Conservation (phyloP, 2,888 invertebrate genomes). For the Pachydiplax longipennis region DNA sequence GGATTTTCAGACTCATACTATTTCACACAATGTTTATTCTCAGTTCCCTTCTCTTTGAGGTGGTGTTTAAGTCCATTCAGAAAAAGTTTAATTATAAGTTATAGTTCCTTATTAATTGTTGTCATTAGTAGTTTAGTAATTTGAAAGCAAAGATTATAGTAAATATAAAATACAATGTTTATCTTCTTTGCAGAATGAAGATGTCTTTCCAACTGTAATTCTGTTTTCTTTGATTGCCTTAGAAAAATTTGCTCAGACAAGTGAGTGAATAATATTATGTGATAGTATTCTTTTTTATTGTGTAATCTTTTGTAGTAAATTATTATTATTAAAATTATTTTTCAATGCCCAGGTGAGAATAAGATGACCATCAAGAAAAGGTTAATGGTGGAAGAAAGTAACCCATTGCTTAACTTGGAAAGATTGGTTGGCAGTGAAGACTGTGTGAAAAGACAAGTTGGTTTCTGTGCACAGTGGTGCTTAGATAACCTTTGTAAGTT, state of each 20-base stretch:
- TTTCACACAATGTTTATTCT: too few relatives aligned
- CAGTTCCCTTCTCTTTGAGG: too few relatives aligned
- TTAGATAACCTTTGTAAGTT: conserved; percentile 87
- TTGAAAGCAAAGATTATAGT: neutral
- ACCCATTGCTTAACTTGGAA: conserved; percentile 77
- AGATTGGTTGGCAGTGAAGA: conserved; percentile 68
- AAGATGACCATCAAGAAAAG: conserved; percentile 77
- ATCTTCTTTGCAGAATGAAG: conserved; percentile 62
- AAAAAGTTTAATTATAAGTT: too few relatives aligned
- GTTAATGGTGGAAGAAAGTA: conserved; percentile 66
- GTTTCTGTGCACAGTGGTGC: conserved; percentile 92
- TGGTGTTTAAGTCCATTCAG: too few relatives aligned
- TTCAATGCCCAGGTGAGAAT: conserved; percentile 71
- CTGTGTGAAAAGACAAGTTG: conserved; percentile 80
- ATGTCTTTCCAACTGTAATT: conserved; percentile 76
- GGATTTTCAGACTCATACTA: too few relatives aligned
- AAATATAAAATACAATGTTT: conserved; percentile 13
- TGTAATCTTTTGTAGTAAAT: neutral
- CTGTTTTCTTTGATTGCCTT: conserved; percentile 87
- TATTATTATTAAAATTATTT: conserved; percentile 48
- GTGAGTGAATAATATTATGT: conserved; percentile 59
- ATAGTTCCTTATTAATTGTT: too few relatives aligned
- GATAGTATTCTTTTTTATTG: neutral
- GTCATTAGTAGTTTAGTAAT: neutral
- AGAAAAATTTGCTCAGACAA: conserved; percentile 93